Conservation (phyloP, 2,113 vertebrate species). For the Thunnus maccoyii region DNA sequence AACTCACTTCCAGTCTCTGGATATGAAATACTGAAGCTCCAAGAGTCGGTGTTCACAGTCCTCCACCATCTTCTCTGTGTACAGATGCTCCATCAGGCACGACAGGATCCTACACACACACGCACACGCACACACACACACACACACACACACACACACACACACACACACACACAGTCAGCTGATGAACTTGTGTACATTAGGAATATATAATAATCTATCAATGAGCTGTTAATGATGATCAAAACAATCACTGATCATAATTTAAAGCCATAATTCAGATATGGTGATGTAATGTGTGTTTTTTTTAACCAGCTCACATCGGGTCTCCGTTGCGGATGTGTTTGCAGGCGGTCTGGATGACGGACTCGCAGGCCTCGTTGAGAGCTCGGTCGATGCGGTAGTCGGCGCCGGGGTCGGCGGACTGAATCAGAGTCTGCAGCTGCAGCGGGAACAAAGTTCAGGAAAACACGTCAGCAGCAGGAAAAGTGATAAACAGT, state of each 20-base stretch:
- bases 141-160: slow-evolving; percentile 23
- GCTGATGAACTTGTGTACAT: neutral
- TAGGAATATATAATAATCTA: no score
- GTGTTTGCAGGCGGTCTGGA: slow-evolving; percentile 98
- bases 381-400: slow-evolving; percentile 96
- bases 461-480: neutral
- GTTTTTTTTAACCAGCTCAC: slow-evolving; percentile 81
- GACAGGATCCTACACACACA: slow-evolving; percentile 91
- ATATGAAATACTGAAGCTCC: slow-evolving; percentile 98
- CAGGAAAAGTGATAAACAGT: neutral
- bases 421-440: slow-evolving; percentile 95
- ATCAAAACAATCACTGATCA: no score
- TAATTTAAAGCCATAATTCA: neutral
- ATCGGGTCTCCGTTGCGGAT: slow-evolving; percentile 97
- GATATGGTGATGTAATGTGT: neutral
- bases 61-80: slow-evolving; percentile 98
- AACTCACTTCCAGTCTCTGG: slow-evolving; percentile 96
- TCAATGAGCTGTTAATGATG: no score
- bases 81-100: slow-evolving; percentile 97
- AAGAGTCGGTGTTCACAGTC: slow-evolving; percentile 94
- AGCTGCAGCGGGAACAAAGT: slow-evolving; percentile 82
- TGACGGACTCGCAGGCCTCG: slow-evolving; percentile 97
- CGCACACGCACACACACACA: slow-evolving; percentile 12
- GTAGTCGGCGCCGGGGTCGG: slow-evolving; percentile 95
- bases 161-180: slow-evolving; percentile 27